A percentile compares a stretch with the other conserved stretches of the same genome.
Conservation (phyloP, 2,797 vertebrate species). For the Holocentrus rufus region DNA sequence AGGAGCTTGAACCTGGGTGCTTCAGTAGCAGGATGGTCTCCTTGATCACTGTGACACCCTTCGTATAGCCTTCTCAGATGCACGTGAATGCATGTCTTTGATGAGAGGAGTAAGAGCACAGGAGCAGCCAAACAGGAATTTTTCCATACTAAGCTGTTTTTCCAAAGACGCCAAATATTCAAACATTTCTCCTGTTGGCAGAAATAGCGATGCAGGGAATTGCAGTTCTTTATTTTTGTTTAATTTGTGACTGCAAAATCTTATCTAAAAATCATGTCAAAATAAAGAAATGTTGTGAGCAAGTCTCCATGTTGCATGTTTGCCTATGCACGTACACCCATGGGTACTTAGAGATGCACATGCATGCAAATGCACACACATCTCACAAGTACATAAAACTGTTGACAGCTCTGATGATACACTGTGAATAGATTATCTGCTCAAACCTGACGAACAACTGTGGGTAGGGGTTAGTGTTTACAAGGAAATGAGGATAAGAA, state of each 20-base stretch:
- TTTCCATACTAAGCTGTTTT: too few relatives aligned
- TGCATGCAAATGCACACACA: conserved; percentile 6
- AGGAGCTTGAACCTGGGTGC: not conserved
- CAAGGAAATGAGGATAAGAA: conserved; percentile 38
- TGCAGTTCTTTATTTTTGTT: too few relatives aligned
- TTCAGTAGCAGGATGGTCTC: too few relatives aligned
- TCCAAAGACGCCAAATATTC: too few relatives aligned
- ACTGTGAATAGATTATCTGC: conserved; percentile 10
- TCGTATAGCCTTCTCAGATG: not conserved
- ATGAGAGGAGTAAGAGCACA: not conserved
- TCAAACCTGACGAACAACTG: conserved; percentile 35
- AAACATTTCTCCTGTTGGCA: too few relatives aligned
- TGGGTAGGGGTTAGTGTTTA: conserved; percentile 41
- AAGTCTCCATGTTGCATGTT: too few relatives aligned
- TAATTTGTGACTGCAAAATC: too few relatives aligned
- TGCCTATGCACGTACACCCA: conserved; percentile 5
- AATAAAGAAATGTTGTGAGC: too few relatives aligned
- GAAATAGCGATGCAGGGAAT: too few relatives aligned
- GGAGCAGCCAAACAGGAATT: not conserved
- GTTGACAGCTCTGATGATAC: not conserved
- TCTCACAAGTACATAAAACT: not conserved
- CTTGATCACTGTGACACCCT: too few relatives aligned
- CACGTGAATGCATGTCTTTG: not conserved
- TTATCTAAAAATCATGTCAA: too few relatives aligned
- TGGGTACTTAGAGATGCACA: not conserved